Evolutionary conservation across 2,797 vertebrate genomes (phyloP).

Genomic region (Hypotaenidia okinawae): DNA sequence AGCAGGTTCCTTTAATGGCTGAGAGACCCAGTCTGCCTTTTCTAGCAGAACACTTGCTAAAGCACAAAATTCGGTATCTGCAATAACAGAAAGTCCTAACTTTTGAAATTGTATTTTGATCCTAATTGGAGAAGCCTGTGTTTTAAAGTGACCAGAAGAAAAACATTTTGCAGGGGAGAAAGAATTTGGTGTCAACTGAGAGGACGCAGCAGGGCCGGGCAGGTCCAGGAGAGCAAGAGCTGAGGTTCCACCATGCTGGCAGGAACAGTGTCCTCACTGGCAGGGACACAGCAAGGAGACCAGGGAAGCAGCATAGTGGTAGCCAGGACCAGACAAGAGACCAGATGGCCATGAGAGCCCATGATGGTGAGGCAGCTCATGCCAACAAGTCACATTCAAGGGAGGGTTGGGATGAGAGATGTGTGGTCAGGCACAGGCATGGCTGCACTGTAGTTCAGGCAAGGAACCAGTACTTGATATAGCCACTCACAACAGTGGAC

Average conservation of each 20-base stretch:
- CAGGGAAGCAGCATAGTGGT: no score
- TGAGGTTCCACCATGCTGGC: accelerated
- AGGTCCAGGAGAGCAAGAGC: not conserved
- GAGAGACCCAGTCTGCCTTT: not conserved
- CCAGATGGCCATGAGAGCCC: not conserved
- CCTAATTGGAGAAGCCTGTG: not conserved
- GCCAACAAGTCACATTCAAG: not conserved
- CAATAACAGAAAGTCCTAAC: not conserved
- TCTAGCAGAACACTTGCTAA: not conserved
- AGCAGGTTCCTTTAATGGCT: not conserved
- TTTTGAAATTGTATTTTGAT: not conserved
- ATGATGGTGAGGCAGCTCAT: not conserved
- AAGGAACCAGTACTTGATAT: not conserved
- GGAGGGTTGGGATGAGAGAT: not conserved
- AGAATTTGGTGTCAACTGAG: accelerated
- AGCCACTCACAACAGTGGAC: not conserved
- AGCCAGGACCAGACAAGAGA: not conserved
- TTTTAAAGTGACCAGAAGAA: not conserved
- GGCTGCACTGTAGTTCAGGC: not conserved
- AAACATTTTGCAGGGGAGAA: not conserved
- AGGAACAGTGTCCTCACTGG: not conserved
- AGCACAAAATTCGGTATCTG: not conserved
- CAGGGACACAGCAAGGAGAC: no score
- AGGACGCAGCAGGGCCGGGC: not conserved
- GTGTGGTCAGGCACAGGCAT: accelerated